Conservation (phyloP, 2,888 invertebrate genomes). For the Latrodectus hesperus region DNA sequence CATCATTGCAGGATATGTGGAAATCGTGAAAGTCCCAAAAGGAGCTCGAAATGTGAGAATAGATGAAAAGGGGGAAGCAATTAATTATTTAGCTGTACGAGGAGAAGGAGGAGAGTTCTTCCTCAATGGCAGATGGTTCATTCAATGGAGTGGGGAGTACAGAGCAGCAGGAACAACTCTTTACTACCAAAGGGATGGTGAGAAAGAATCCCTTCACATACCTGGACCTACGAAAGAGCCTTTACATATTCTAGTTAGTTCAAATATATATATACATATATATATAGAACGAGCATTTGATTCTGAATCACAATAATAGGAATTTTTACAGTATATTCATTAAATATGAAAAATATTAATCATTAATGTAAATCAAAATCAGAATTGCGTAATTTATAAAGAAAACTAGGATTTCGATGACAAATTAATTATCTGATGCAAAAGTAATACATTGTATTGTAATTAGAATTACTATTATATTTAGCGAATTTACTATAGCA, state of each 20-base stretch:
- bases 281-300: no score
- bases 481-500: no score
- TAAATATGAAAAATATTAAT: no score
- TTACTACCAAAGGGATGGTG: constrained; percentile 83
- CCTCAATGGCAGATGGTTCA: constrained; percentile 85
- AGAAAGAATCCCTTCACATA: constrained; percentile 87
- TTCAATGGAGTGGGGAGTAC: constrained; percentile 84
- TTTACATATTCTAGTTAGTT: constrained; percentile 84
- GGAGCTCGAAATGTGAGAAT: constrained; percentile 87
- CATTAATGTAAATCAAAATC: no score
- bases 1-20: constrained; percentile 78
- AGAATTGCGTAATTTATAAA: no score
- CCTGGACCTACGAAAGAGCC: constrained; percentile 88
- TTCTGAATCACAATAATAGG: no score
- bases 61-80: constrained; percentile 84
- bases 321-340: no score
- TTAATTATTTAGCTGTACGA: constrained; percentile 87
- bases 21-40: constrained; percentile 82
- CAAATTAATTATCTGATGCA: no score
- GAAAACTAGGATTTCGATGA: no score
- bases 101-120: constrained; percentile 83
- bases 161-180: constrained; percentile 86
- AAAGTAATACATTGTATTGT: no score
- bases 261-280: no score
- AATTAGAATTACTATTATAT: no score